phyloP scores from a whole-genome alignment of 1,140 invertebrate genomes.

The Brachionus asplanchnoidis region DNA sequence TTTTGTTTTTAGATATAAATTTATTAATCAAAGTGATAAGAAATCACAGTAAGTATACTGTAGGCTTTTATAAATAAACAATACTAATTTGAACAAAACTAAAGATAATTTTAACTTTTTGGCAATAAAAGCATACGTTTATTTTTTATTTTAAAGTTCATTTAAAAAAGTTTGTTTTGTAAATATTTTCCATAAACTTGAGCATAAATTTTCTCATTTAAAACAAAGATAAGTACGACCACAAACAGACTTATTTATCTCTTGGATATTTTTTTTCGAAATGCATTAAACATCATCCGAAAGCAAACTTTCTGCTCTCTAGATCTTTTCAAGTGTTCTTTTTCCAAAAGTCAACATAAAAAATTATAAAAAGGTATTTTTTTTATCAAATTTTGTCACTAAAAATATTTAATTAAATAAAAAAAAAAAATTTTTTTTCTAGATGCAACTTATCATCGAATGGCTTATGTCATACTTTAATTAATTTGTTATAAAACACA shows the following conservation, averaged over 20 bases:
- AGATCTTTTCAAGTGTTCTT: too few species aligned
- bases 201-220: not conserved
- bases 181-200: not conserved
- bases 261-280: too few species aligned
- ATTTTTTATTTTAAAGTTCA: not conserved
- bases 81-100: not conserved
- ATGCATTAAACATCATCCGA: too few species aligned
- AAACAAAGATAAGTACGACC: too few species aligned
- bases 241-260: too few species aligned
- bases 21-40: too few species aligned
- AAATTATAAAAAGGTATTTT: not conserved
- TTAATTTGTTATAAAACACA: not conserved
- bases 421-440: not conserved
- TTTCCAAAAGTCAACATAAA: too few species aligned
- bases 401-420: not conserved
- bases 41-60: not conserved
- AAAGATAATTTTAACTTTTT: not conserved
- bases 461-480: not conserved
- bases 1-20: too few species aligned
- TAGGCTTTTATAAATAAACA: too few species aligned
- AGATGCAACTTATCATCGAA: not conserved
- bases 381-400: not conserved
- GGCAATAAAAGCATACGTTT: not conserved
- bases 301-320: too few species aligned
- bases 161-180: not conserved